Percentiles rank a stretch among this genome's conserved stretches.
Conservation (phyloP, 2,113 vertebrate genomes). For the Psephotus haematonotus region DNA sequence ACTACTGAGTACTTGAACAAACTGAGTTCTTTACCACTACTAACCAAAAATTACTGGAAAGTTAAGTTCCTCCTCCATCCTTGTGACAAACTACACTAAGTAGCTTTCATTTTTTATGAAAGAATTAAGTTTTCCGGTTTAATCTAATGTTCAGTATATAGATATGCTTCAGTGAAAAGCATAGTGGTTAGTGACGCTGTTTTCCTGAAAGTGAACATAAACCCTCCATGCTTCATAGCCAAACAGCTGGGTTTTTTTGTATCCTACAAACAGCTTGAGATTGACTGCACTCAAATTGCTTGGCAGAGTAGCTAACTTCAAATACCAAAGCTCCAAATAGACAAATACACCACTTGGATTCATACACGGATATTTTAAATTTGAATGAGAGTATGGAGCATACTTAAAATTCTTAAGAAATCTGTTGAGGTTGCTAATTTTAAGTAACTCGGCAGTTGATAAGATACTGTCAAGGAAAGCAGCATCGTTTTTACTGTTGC, state of each 20-base stretch:
- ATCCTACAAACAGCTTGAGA: conserved; percentile 57
- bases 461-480: background rate
- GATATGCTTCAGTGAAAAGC: background rate
- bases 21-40: background rate
- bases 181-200: background rate
- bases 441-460: background rate
- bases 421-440: background rate
- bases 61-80: background rate
- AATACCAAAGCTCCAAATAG: conserved; percentile 66
- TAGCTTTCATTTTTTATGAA: background rate
- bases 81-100: background rate
- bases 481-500: background rate
- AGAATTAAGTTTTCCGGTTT: background rate
- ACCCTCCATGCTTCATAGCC: background rate
- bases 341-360: background rate
- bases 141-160: background rate
- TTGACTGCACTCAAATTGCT: conserved; percentile 48
- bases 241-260: conserved; percentile 66
- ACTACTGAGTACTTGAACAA: background rate
- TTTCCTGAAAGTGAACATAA: conserved; percentile 8
- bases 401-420: background rate
- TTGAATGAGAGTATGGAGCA: background rate
- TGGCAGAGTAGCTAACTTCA: conserved; percentile 57
- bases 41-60: background rate
- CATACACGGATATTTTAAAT: conserved; percentile 10